phyloP scores from a whole-genome alignment of 2,888 invertebrate species.

The Apamea crenata region DNA sequence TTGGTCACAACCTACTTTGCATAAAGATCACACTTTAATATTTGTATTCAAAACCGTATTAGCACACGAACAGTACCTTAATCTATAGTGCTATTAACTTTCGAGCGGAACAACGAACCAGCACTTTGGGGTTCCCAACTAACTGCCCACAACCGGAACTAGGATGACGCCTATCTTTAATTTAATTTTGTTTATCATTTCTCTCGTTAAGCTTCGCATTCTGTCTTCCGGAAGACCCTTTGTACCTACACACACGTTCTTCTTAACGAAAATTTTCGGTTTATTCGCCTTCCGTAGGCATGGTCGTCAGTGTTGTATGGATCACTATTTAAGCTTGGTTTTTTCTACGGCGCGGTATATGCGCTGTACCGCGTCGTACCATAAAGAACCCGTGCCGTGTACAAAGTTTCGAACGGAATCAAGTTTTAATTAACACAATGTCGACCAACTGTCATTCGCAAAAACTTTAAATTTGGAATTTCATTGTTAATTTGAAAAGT shows the following conservation, averaged over 20 bases:
- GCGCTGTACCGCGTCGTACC: no score
- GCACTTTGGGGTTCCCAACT: not conserved
- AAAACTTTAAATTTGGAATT: constrained; percentile 39
- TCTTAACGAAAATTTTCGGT: not conserved
- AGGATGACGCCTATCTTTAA: not conserved
- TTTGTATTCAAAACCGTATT: not conserved
- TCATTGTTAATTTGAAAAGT: constrained; percentile 28
- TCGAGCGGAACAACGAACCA: no score
- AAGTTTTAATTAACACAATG: constrained; percentile 40
- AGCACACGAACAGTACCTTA: no score
- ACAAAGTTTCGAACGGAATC: not conserved
- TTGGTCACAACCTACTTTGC: not conserved
- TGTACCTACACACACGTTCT: not conserved
- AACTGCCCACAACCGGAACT: not conserved
- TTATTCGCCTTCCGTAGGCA: not conserved
- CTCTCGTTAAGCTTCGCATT: not conserved
- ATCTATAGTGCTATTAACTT: no score
- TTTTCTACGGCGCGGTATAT: not conserved
- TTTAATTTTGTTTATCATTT: constrained; percentile 24
- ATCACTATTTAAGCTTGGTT: not conserved
- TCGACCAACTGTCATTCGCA: constrained; percentile 46
- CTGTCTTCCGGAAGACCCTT: not conserved
- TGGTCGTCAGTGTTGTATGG: not conserved
- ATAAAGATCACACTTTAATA: not conserved
- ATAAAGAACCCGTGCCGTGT: no score